A percentile compares a stretch with the other conserved stretches of the same genome.
These are phyloP conservation scores for Beroe ovata DNA, from an alignment of 37 sponge, comb jelly and placozoan genomes.

Conservation along the genomic window DNA sequence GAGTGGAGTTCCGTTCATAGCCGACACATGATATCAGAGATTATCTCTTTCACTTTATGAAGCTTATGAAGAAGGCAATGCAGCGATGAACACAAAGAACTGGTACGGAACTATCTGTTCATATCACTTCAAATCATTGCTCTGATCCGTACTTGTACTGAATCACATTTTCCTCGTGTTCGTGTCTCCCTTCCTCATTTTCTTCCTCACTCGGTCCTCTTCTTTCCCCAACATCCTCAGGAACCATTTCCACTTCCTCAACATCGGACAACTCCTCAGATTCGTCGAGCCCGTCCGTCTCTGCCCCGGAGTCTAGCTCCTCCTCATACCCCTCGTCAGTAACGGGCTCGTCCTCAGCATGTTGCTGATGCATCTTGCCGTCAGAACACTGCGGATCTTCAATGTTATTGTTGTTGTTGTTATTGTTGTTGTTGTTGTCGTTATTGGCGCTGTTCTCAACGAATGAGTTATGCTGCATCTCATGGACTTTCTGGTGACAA, in stretches of 20 bases:
- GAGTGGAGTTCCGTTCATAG: no score
- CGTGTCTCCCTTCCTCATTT: background rate
- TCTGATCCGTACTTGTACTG: background rate
- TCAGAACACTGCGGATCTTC: background rate
- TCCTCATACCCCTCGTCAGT: slow-evolving; percentile 45
- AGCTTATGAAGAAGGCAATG: no score
- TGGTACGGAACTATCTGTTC: no score
- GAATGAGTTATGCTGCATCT: slow-evolving; percentile 19
- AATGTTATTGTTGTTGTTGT: background rate
- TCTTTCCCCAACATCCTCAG: background rate
- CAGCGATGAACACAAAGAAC: no score
- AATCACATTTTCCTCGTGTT: background rate
- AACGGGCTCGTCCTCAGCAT: slow-evolving; percentile 3
- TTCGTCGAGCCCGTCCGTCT: slow-evolving; percentile 14
- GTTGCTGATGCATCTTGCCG: background rate
- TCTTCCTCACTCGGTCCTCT: slow-evolving; percentile 38
- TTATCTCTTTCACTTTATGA: no score
- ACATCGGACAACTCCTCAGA: slow-evolving; percentile 33
- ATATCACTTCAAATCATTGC: no score
- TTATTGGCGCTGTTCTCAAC: background rate
- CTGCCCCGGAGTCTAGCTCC: slow-evolving; percentile 27
- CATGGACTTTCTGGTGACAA: slow-evolving; percentile 45
- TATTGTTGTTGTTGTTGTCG: background rate
- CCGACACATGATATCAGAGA: no score
- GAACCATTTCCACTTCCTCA: slow-evolving; percentile 43